Evolutionary conservation across 2,113 vertebrate genomes (phyloP), one percentile per base, ranked within the genome.

Genomic region (Elephas maximus): DNA sequence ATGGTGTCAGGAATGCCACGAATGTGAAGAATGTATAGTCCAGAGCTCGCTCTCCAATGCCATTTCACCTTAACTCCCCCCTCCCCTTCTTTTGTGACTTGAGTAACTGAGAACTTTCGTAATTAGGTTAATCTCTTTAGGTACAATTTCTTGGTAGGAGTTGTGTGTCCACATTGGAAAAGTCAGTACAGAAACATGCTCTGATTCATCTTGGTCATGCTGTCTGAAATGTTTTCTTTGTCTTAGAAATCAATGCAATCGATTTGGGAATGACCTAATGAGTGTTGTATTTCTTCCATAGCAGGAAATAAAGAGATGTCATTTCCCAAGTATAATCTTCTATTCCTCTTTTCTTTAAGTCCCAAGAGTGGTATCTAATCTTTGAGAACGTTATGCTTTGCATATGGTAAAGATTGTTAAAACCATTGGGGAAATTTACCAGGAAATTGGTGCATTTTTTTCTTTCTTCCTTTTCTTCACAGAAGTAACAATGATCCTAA

Each of bases 11-110:
- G 98, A 98, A 99, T 98, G 96, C 96, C 74, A 93, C 74, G 96
- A 98, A 98, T 98, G 98, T 95, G 62, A 98, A 88, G 98, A 98
- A 98, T 98, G 98, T 95, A 80, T 88, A 28, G 97, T 98, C 87
- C 51, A 69, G 57, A 48, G 97, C 97, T 98, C 96, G 92, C 90
- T 94, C 98, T 98, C 97, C 97, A 98, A 92, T 63, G 96, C 93
- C 95, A 78, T 97, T 98, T 97, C 92, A 97, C 98, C 98, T 97
- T 98, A 96, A 98, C 96, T 91, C 20, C 15, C 20, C 15, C 37
- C 45, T 83, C 44, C 79, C 45, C 37, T 90, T 93, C 95, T 98
- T 98, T 97, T 97, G 96, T 96, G 88, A 98, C 94, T 74, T 74
- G 83, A 97, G 76, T 97, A 94, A 98, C 97, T 48, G 79, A 92